Conservation (phyloP, 2,113 vertebrate genomes). For the Vireo altiloquus region DNA sequence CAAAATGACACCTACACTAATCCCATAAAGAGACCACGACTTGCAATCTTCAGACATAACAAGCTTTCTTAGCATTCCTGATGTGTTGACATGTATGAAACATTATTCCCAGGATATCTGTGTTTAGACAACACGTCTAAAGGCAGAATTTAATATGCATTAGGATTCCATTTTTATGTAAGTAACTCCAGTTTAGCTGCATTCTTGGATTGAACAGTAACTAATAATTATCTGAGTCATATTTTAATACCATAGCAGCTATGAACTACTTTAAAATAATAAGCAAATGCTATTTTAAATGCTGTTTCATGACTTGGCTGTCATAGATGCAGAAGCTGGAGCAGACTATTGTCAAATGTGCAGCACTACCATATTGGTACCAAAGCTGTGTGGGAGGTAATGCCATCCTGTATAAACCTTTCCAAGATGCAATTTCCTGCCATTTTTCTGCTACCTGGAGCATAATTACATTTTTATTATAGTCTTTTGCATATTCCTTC, state of each 20-base stretch:
- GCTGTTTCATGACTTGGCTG: background rate
- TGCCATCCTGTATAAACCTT: background rate
- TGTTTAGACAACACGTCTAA: background rate
- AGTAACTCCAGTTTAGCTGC: background rate
- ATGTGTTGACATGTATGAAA: background rate
- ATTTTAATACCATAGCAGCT: background rate
- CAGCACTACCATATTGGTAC: background rate
- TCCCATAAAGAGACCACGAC: background rate
- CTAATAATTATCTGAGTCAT: background rate
- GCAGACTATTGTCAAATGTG: background rate
- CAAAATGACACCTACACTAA: background rate
- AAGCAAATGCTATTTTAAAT: background rate
- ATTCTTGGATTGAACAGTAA: background rate
- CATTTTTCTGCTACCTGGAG: background rate
- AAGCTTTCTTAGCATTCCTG: background rate
- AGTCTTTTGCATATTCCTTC: background rate
- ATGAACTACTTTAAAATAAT: background rate
- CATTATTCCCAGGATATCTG: background rate
- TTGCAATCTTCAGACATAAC: background rate
- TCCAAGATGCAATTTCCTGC: background rate
- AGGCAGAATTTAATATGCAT: background rate
- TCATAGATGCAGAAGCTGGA: background rate
- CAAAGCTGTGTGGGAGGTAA: background rate
- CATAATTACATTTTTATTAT: background rate
- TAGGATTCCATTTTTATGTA: background rate